These are phyloP conservation scores for Platanista minor DNA, from an alignment of 2,113 vertebrate genomes.

Conservation along the genomic window DNA sequence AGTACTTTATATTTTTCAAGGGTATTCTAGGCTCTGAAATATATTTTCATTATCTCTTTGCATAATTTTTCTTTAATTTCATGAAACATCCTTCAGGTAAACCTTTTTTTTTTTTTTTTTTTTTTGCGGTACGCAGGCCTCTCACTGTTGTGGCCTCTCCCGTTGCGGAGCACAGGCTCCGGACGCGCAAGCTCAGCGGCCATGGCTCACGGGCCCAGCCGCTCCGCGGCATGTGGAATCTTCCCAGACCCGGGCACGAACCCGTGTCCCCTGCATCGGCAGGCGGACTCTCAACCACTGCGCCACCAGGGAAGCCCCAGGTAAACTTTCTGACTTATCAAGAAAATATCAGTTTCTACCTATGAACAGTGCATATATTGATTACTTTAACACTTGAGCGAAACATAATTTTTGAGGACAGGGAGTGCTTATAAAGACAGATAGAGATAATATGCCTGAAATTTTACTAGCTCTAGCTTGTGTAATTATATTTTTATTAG, in stretches of 20 bases:
- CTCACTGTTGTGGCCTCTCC: no score
- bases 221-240: no score
- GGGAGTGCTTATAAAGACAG: neutral
- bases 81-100: neutral
- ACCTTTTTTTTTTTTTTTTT: no score
- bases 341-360: neutral
- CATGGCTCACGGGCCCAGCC: no score
- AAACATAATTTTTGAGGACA: neutral
- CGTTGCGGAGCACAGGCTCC: no score
- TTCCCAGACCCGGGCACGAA: no score
- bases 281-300: no score
- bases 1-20: neutral
- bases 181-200: no score
- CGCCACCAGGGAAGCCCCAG: no score
- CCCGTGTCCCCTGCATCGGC: no score
- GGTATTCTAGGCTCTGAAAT: neutral
- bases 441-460: neutral
- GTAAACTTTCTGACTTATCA: slow-evolving; percentile 4
- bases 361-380: neutral
- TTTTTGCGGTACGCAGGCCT: no score
- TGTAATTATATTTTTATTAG: neutral
- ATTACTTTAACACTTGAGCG: neutral
- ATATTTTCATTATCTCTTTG: slow-evolving; percentile 7
- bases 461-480: neutral
- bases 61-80: neutral